These are phyloP conservation scores for Dryadula phaetusa DNA, from an alignment of 2,888 invertebrate genomes.

Conservation along the genomic window DNA sequence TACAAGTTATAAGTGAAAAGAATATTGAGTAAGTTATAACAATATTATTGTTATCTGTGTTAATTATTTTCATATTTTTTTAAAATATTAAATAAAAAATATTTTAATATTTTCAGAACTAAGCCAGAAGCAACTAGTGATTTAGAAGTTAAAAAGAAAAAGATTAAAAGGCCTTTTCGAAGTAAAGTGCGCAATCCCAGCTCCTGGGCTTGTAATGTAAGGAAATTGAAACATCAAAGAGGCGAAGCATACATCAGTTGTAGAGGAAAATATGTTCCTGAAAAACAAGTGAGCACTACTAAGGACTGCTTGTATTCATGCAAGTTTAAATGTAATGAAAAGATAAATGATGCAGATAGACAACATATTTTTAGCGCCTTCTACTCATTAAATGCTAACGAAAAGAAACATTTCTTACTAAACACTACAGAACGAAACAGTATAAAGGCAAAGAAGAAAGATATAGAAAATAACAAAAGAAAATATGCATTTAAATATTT, in stretches of 20 bases:
- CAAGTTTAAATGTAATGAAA: slow-evolving; percentile 73
- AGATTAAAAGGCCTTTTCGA: slow-evolving; percentile 57
- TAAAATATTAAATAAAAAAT: neutral
- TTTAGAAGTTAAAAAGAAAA: slow-evolving; percentile 44
- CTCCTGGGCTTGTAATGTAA: slow-evolving; percentile 74
- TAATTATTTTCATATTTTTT: neutral
- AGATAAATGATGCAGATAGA: slow-evolving; percentile 67
- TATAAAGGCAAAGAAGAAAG: slow-evolving; percentile 58
- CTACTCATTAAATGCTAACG: slow-evolving; percentile 71
- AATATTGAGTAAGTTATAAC: slow-evolving; percentile 63
- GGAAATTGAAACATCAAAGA: slow-evolving; percentile 73
- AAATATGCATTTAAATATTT: slow-evolving; percentile 75
- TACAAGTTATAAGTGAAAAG: slow-evolving; percentile 53
- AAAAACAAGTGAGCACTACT: slow-evolving; percentile 64
- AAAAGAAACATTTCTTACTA: slow-evolving; percentile 75
- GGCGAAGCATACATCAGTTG: slow-evolving; percentile 76
- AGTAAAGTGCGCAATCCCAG: slow-evolving; percentile 65
- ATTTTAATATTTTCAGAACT: slow-evolving; percentile 54
- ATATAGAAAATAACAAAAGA: slow-evolving; percentile 56
- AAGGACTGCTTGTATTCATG: slow-evolving; percentile 75
- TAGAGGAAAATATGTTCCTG: slow-evolving; percentile 73
- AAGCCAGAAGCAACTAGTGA: slow-evolving; percentile 51
- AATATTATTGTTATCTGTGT: too few species aligned
- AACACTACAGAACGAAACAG: slow-evolving; percentile 71
- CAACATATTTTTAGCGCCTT: slow-evolving; percentile 76